Conservation (phyloP, 1,140 invertebrate species). For the Sarcophaga bullata region DNA sequence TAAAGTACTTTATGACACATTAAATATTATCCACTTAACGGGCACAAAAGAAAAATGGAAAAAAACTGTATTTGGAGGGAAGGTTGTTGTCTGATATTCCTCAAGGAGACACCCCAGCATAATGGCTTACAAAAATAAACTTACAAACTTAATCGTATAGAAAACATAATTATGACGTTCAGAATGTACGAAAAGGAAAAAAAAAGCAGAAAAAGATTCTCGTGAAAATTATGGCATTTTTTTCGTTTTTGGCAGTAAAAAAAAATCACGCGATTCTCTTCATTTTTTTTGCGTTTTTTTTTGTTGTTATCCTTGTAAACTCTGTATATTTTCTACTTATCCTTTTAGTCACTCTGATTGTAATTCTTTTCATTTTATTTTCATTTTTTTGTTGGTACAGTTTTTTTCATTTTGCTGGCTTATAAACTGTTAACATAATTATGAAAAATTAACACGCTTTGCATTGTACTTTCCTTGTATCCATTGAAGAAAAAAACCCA, state of each 20-base stretch:
- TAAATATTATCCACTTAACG: constrained; percentile 45
- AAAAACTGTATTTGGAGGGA: neutral
- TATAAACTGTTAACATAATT: constrained; percentile 15
- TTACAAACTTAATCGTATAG: neutral
- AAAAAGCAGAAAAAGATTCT: too few species aligned
- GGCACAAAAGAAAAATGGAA: neutral
- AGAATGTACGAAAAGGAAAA: too few species aligned
- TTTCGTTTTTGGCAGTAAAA: neutral
- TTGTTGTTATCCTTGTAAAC: neutral
- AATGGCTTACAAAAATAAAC: neutral
- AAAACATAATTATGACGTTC: too few species aligned
- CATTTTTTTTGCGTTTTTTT: neutral
- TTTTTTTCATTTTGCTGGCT: neutral
- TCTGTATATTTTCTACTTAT: neutral
- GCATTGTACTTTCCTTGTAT: neutral
- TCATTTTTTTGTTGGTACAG: too few species aligned
- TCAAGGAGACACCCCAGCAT: neutral
- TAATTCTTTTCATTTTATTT: neutral
- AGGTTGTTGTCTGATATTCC: neutral
- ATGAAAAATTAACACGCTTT: constrained; percentile 12
- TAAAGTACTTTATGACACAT: constrained; percentile 45
- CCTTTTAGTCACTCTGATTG: neutral
- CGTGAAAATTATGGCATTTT: too few species aligned
- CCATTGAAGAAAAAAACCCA: too few species aligned
- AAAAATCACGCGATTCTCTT: constrained; percentile 12